Percentiles rank a stretch among this genome's conserved stretches.
Conservation (phyloP, 2,888 invertebrate genomes). For the Malthinus flaveolus region DNA sequence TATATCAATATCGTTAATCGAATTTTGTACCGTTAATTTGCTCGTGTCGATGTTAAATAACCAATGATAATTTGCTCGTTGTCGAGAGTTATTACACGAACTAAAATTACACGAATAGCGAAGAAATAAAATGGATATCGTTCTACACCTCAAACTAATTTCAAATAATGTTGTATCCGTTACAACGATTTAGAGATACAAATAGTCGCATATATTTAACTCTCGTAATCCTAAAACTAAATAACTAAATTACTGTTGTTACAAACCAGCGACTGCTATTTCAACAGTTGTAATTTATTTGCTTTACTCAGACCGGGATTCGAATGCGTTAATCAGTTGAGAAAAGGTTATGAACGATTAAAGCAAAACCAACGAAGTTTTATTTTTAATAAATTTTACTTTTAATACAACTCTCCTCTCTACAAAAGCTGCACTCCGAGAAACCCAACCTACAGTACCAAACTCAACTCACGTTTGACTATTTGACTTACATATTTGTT, state of each 20-base stretch:
- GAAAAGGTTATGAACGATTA: slow-evolving; percentile 11
- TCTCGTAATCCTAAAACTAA: slow-evolving; percentile 20
- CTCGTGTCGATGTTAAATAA: too few relatives aligned
- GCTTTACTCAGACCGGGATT: slow-evolving; percentile 11
- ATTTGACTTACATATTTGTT: too few relatives aligned
- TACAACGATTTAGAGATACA: slow-evolving; percentile 19
- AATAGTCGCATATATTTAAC: slow-evolving; percentile 16
- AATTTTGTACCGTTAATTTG: too few relatives aligned
- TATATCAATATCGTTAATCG: too few relatives aligned
- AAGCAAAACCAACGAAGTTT: neutral
- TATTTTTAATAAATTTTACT: too few relatives aligned
- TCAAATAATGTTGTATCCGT: slow-evolving; percentile 13
- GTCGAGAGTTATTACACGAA: too few relatives aligned
- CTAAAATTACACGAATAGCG: too few relatives aligned
- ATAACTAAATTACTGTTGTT: slow-evolving; percentile 24
- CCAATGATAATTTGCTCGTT: too few relatives aligned
- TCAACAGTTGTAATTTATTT: slow-evolving; percentile 17
- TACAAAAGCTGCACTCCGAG: too few relatives aligned
- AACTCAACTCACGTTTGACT: too few relatives aligned
- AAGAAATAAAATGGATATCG: neutral
- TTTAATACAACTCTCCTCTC: too few relatives aligned
- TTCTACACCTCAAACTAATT: slow-evolving; percentile 4
- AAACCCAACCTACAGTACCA: too few relatives aligned
- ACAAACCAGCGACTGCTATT: slow-evolving; percentile 13
- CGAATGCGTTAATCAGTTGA: slow-evolving; percentile 18